Conservation (phyloP, 2,797 vertebrate species). For the Acanthiza pusilla region DNA sequence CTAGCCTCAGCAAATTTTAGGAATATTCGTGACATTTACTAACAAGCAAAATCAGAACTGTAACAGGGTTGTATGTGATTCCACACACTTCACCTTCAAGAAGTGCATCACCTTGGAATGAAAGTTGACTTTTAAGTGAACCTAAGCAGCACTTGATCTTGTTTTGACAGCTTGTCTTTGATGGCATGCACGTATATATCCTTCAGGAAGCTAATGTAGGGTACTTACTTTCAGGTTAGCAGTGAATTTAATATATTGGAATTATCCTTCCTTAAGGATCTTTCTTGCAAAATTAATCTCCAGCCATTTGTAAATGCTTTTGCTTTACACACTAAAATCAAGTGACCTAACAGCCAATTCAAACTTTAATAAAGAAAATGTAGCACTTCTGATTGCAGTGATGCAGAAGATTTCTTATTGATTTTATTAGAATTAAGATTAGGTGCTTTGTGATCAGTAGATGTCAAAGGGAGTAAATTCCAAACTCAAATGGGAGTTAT, state of each 20-base stretch:
- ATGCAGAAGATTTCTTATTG: background rate
- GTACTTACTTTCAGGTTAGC: constrained; percentile 55
- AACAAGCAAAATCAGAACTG: constrained; percentile 35
- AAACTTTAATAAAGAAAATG: constrained; percentile 52
- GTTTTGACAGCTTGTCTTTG: constrained; percentile 49
- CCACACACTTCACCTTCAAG: constrained; percentile 7
- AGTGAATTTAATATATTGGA: constrained; percentile 14
- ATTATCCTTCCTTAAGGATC: constrained; percentile 51
- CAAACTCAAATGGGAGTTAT: constrained; percentile 30
- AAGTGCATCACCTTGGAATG: constrained; percentile 1
- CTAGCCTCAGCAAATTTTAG: background rate
- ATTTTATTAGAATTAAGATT: background rate
- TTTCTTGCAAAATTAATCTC: constrained; percentile 52
- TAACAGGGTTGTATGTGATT: background rate
- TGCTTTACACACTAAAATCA: constrained; percentile 56
- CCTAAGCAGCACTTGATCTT: constrained; percentile 53
- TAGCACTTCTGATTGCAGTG: background rate
- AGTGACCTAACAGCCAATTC: constrained; percentile 49
- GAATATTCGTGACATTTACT: background rate
- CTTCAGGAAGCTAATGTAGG: constrained; percentile 31
- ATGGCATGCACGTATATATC: constrained; percentile 1
- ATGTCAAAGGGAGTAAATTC: constrained; percentile 8
- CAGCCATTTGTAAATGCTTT: constrained; percentile 49
- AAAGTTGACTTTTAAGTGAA: constrained; percentile 42
- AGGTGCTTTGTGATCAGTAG: background rate